Base-by-base conservation (phyloP, 92 coral and sea anemone species). In the Chrysogorgia sp. region DNA sequence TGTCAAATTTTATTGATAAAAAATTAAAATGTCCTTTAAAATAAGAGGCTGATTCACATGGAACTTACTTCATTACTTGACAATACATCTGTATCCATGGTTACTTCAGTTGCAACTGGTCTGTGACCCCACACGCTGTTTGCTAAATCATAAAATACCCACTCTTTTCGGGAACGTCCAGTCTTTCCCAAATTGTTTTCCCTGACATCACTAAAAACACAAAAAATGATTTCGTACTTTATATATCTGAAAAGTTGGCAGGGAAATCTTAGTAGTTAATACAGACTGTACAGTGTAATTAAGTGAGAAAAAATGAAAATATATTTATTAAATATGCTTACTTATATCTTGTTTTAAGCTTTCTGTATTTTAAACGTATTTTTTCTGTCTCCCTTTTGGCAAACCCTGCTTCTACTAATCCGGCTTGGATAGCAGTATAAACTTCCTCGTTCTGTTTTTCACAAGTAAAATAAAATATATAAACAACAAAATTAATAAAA, bases 151-250 rank as follows among this genome's bases (percentile, higher is more conserved):
- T 82, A 82, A 35, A 24, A 50, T 14, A 74, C 53, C 86, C 86
- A 82, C 48, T 82, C 75, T 32, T 82, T 82, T 66, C 81, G 21
- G 13, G 81, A 71, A 35, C 81, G 47, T 40, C 86, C 86, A 20
- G 86, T 82, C 45, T 61, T 74, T 26, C 41, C 61, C 31, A 82
- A 53, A 65, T 82, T 82, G 64, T 82, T 82, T 24, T 82, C 82
- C 58, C 67, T 82, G 40, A 82, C 65, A 75, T 82, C 86, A 56
- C 86, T 71, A 63, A 13, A 29, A 63, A 28, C 23, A 34, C 47
- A 53, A 52, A 20, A 33, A 25, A 25, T 1, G 33, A 5, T 30
- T 4, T 6, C 34, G 28, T 29, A 22, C 20, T 28, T 30, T 8
- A 43, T 43, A 43, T 43, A 43, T 43, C 50, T 43, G 9, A 8